phyloP scores from a whole-genome alignment of 2,797 vertebrate species.

The Rhinogobio ventralis region DNA sequence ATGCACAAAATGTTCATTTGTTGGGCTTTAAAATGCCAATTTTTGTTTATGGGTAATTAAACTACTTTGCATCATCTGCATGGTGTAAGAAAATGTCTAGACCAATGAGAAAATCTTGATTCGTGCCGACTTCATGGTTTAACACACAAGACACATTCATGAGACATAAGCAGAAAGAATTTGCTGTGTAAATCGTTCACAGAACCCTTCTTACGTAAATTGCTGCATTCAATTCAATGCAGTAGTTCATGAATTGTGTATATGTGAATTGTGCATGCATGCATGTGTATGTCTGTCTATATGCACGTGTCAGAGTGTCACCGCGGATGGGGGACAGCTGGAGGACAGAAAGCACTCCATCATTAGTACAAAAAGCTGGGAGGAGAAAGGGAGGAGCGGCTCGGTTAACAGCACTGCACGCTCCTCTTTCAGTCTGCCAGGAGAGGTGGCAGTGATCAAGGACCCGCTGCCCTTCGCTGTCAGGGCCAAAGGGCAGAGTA shows the following conservation, averaged over 20 bases:
- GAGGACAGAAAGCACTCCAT: conserved; percentile 44
- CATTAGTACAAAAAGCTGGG: conserved; percentile 53
- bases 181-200: not conserved
- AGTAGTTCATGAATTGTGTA: not conserved
- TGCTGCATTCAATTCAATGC: not conserved
- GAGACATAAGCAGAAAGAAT: conserved; percentile 2
- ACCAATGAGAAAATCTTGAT: not conserved
- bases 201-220: conserved; percentile 6
- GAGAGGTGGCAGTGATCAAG: conserved; percentile 28
- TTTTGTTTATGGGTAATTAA: not conserved
- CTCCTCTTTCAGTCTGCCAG: conserved; percentile 34
- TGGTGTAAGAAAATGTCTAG: not conserved
- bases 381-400: conserved; percentile 43
- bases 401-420: conserved; percentile 38
- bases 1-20: not conserved
- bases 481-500: conserved; percentile 23
- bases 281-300: conserved; percentile 39
- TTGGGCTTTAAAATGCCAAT: not conserved
- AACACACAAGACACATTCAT: not conserved
- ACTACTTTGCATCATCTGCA: not conserved
- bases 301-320: conserved; percentile 19
- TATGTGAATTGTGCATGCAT: conserved; percentile 18
- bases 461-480: conserved; percentile 9
- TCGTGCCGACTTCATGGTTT: not conserved
- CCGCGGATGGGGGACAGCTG: conserved; percentile 40